Conservation (phyloP, 92 coral and sea anemone species). For the Siderastrea siderea region DNA sequence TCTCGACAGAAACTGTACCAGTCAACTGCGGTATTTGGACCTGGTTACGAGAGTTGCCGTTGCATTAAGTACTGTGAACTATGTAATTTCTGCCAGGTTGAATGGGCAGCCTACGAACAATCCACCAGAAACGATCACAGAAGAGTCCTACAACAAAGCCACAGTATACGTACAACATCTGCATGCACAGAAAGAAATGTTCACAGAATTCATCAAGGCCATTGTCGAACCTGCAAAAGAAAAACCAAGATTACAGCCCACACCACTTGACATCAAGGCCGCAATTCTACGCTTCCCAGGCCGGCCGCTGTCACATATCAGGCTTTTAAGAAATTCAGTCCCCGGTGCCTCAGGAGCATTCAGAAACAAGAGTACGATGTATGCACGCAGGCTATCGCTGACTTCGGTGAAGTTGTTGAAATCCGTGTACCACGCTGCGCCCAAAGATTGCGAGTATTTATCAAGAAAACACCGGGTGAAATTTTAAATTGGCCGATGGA, state of each 20-base stretch:
- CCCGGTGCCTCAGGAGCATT: no score
- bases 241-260: neutral
- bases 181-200: neutral
- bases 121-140: neutral
- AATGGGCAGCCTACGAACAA: neutral
- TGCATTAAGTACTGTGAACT: neutral
- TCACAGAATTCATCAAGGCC: neutral
- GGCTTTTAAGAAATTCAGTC: no score
- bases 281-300: no score
- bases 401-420: no score
- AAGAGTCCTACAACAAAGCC: neutral
- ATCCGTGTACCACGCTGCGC: no score
- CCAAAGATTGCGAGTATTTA: no score
- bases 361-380: no score
- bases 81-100: neutral
- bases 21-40: slow-evolving; percentile 4
- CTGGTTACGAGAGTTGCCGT: slow-evolving; percentile 26
- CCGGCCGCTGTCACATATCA: no score
- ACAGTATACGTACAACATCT: neutral
- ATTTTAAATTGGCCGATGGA: no score
- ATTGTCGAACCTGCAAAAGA: neutral
- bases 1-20: neutral
- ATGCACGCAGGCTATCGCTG: no score
- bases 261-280: neutral
- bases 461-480: no score